These are phyloP conservation scores for Anagrus nilaparvatae DNA, from an alignment of 1,140 invertebrate genomes.

Conservation along the genomic window DNA sequence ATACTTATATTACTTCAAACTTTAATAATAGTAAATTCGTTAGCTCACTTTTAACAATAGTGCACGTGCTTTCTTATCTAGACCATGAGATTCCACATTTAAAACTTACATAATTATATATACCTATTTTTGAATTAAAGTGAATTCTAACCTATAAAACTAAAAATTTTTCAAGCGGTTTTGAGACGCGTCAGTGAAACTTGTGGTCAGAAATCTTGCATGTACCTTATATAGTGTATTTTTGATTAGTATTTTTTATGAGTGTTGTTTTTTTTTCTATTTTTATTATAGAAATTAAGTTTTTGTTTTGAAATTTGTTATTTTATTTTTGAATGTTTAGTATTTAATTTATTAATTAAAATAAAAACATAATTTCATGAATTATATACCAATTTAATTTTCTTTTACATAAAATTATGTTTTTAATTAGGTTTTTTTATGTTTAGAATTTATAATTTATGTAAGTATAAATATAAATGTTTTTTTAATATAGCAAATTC, in stretches of 20 bases:
- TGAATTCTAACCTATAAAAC: background rate
- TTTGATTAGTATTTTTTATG: constrained; percentile 11
- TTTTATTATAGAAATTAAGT: constrained; percentile 9
- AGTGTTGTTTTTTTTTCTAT: background rate
- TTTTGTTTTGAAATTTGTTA: background rate
- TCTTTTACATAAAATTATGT: constrained; percentile 13
- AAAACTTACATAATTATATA: background rate
- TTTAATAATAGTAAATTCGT: constrained; percentile 39
- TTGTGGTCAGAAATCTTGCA: constrained; percentile 16
- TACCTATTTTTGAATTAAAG: background rate
- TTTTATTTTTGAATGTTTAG: no score
- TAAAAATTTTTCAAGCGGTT: background rate
- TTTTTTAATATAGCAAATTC: constrained; percentile 10
- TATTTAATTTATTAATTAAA: no score
- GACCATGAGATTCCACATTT: constrained; percentile 30
- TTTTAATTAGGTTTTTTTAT: constrained; percentile 15
- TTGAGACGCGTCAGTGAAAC: constrained; percentile 8
- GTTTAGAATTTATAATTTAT: constrained; percentile 8
- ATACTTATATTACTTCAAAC: constrained; percentile 41
- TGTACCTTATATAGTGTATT: constrained; percentile 9
- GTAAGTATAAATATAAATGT: constrained; percentile 4
- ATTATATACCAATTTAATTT: constrained; percentile 2
- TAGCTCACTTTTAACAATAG: constrained; percentile 46
- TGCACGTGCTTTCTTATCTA: constrained; percentile 37
- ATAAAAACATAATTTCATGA: constrained; percentile 17